Base-by-base conservation (phyloP, 1,140 invertebrate species). In the Megathymus violae region DNA sequence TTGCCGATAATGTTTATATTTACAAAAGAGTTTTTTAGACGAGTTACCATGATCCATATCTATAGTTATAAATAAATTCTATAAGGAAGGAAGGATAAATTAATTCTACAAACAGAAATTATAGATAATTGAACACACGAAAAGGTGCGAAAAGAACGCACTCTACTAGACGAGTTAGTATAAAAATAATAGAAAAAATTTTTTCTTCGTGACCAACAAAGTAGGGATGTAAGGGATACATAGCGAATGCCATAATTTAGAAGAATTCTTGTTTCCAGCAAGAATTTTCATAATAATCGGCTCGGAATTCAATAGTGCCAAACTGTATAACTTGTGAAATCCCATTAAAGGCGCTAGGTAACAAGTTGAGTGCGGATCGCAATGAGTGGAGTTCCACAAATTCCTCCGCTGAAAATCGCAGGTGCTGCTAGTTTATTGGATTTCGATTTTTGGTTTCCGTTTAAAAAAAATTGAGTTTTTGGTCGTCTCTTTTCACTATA, bases 311-410 rank as follows among this genome's bases (percentile, higher is more conserved):
- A 16, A 19, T 46, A 15, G 13, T 50, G 47, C 27, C 47, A 50
- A 31, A 46, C 47, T 50, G 47, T 50, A 50, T 50, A 36, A 50
- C 47, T 50, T 36, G 47, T 34, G 25, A 50, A 36, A 50, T 50
- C 47, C 47, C 15, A 50, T 50, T 50, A 50, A 50, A 50, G 47
- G 27, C 17, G 27, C 47, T 3, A 36, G 11, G 46, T 48, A 48
- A 48, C 22, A 48, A 48, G 46, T 48, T 48, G 46, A 48, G 22
- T 31, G 46, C 25, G 46, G 46, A 48, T 48, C 46, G 46, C 11
- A 48, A 48, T 48, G 46, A 48, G 11, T 22, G 22, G 25, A 19
- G 46, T 48, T 48, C 46, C 46, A 6, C 11, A 7, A 3, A 48
- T 48, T 48, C 46, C 46, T 11, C 11, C 25, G n/a, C 25, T 14